Evolutionary conservation across 2,797 vertebrate genomes (phyloP), one percentile per base, ranked within the genome.

Genomic region (Semotilus atromaculatus): DNA sequence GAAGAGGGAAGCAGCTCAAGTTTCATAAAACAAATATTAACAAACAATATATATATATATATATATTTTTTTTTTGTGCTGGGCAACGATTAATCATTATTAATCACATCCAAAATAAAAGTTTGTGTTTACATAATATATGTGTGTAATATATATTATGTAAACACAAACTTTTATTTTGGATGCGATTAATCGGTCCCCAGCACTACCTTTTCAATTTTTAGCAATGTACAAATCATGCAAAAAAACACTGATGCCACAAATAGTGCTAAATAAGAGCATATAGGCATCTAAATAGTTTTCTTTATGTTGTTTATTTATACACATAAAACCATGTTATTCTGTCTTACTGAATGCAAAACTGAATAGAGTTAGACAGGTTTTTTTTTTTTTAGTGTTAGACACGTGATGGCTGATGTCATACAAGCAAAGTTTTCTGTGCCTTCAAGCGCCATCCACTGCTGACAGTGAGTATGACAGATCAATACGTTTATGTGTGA

Each of bases 381-480:
- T n/a, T n/a, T n/a, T n/a, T n/a, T n/a, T n/a, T n/a, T n/a, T n/a
- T n/a, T n/a, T 10, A 16, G 11, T 14, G n/a, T 62, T 60, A 26
- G 58, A 14, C 58, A 29, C 13, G 0, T 62, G 26, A 64, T 9
- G 7, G n/a, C 36, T 45, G 70, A 74, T 31, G 19, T 14, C 21
- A 34, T 13, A 1, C 45, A 53, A 14, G 18, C 18, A 0, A 13
- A 26, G 2, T 26, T 7, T 53, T 16, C 73, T 55, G 31, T 75
- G 48, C 53, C 31, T 51, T 43, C 3, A 18, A 75, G 75, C 81
- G 19, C 51, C 62, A 55, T 68, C 85, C 83, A 18, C 76, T 75
- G 76, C 31, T 38, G 11, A 19, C 11, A 51, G 51, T 18, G 11
- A 64, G 21, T 11, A 23, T 60, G 14, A 36, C 7, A 23, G 38